phyloP scores from a whole-genome alignment of 2,888 invertebrate species.

The Metacarcinus magister region DNA sequence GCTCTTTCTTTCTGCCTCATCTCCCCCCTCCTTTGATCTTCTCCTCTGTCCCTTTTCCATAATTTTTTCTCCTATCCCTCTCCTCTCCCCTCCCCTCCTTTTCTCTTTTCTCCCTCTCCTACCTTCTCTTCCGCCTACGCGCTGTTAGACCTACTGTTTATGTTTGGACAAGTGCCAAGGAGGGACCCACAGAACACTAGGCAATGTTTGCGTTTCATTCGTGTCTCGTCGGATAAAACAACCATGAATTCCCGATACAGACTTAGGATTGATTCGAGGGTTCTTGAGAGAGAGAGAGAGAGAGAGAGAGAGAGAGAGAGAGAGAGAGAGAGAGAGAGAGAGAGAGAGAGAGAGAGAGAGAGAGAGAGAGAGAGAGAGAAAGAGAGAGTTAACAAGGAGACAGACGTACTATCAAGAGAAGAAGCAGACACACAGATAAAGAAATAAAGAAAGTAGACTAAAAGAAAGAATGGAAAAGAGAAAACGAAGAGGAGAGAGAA shows the following conservation, averaged over 20 bases:
- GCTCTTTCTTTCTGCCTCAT: not conserved
- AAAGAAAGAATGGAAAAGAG: not conserved
- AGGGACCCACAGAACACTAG: not conserved
- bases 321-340: not conserved
- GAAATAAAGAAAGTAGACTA: not conserved
- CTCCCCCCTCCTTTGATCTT: not conserved
- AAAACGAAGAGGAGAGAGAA: not conserved
- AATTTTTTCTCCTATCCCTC: not conserved
- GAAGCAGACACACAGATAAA: not conserved
- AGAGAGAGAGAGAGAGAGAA: not conserved
- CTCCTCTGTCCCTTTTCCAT: not conserved
- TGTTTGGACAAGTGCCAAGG: not conserved
- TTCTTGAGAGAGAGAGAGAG: not conserved
- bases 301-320: constrained; percentile 28
- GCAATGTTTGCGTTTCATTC: not conserved
- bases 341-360: not conserved
- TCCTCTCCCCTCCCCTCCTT: not conserved
- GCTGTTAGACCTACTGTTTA: not conserved
- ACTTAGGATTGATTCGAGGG: not conserved
- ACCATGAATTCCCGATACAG: constrained; percentile 4
- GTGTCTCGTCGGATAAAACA: not conserved
- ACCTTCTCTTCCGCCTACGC: not conserved
- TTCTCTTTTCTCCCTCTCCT: not conserved
- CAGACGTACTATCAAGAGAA: not conserved
- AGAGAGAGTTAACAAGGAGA: not conserved